These are phyloP conservation scores for Suillia variegata DNA, from an alignment of 2,888 invertebrate genomes.

Conservation along the genomic window DNA sequence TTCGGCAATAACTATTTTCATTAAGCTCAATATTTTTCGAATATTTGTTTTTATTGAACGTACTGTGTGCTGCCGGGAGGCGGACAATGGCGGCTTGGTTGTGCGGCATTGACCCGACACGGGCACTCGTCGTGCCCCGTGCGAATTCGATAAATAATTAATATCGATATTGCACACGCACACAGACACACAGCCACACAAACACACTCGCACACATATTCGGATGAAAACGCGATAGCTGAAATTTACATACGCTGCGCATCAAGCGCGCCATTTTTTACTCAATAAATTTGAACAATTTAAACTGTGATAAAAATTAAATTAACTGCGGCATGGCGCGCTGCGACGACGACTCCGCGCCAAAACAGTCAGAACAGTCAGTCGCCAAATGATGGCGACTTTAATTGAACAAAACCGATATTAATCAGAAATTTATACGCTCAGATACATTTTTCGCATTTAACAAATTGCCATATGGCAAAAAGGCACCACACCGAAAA, in stretches of 20 bases:
- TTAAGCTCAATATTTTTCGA: too few species aligned
- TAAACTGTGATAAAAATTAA: slow-evolving; percentile 20
- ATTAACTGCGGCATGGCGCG: slow-evolving; percentile 32
- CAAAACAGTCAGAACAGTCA: too few species aligned
- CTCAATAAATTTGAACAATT: neutral
- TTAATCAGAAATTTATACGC: slow-evolving; percentile 35
- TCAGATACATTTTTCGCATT: neutral
- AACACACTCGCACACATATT: neutral
- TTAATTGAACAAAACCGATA: slow-evolving; percentile 42
- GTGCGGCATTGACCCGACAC: too few species aligned
- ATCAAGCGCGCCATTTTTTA: neutral
- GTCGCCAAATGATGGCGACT: slow-evolving; percentile 37
- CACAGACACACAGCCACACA: neutral
- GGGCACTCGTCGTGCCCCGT: too few species aligned
- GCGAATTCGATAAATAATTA: slow-evolving; percentile 21
- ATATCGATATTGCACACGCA: neutral
- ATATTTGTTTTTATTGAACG: too few species aligned
- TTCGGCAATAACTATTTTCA: too few species aligned
- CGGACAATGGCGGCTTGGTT: too few species aligned
- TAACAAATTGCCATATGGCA: slow-evolving; percentile 1
- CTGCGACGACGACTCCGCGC: too few species aligned
- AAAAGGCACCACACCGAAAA: neutral
- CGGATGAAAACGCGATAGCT: neutral
- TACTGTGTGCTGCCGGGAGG: too few species aligned
- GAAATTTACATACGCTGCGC: neutral